Evolutionary conservation across 2,888 invertebrate species (phyloP), one percentile per base, ranked within the genome.

Genomic region (Cantharis lateralis): DNA sequence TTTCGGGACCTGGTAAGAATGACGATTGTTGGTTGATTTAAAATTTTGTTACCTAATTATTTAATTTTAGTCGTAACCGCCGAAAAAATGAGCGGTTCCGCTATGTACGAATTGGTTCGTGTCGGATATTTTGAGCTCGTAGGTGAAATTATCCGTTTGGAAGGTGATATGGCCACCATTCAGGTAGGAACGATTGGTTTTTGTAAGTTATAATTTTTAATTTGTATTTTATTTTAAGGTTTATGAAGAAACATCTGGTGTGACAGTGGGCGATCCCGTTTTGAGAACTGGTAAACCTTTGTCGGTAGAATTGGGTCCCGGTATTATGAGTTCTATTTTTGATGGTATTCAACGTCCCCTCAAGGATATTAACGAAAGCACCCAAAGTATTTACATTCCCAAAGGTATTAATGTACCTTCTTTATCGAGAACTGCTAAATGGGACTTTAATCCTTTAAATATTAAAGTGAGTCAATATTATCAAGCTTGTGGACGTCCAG

Each of bases 51-150:
- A 24, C 15, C 0, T 20, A 75, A 20, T 28, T 26, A 18, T 26
- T 11, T n/a, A 28, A 69, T 86, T 88, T 77, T 87, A 98, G 99
- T 99, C 89, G 99, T 99, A 70, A 99, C 98, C 79, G 99, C 99
- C 81, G 98, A 99, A 89, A 95, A 95, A 88, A 99, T 99, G 99
- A 94, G 98, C 78, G 99, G 99, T 80, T 96, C 99, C 26, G 99
- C 99, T 92, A 99, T 99, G 98, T 99, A 99, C 94, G 99, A 99
- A 91, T 89, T 99, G 91, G 99, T 99, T 81, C 94, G 99, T 84
- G 99, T 99, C 63, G 99, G 99, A 1, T 98, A 99, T 90, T 93
- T 94, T 84, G 98, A 99, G 89, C 91, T 99, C 85, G 99, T 99
- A 15, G 99, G 99, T 82, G 99, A 99, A 91, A 99, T 99, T 90